A percentile compares a stretch with the other conserved stretches of the same genome.
These are phyloP conservation scores for Haemorhous mexicanus DNA, from an alignment of 2,113 vertebrate genomes.

Conservation along the genomic window DNA sequence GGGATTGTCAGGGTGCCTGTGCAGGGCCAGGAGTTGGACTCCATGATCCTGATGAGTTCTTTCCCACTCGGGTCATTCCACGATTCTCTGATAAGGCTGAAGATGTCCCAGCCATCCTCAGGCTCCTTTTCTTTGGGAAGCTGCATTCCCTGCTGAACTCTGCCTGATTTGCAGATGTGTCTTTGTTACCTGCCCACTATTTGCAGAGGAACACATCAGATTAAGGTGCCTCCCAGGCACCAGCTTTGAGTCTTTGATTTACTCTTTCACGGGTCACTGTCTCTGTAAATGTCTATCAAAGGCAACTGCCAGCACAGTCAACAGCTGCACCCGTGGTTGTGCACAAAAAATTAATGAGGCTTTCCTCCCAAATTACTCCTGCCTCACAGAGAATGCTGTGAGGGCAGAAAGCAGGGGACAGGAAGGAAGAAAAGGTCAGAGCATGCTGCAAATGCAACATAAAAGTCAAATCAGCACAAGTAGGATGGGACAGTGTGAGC, in stretches of 20 bases:
- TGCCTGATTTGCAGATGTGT: not conserved
- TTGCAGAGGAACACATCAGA: not conserved
- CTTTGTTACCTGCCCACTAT: not conserved
- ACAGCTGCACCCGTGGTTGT: not conserved
- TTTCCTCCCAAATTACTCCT: not conserved
- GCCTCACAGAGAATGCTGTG: not conserved
- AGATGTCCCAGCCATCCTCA: not conserved
- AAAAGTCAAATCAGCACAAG: not conserved
- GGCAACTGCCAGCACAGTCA: not conserved
- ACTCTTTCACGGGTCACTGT: slow-evolving; percentile 14
- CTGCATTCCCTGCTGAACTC: not conserved
- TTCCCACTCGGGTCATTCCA: not conserved
- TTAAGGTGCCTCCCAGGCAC: not conserved
- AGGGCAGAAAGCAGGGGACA: not conserved
- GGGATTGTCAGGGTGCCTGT: not conserved
- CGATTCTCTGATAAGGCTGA: not conserved
- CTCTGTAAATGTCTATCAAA: slow-evolving; percentile 12
- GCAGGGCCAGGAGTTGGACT: not conserved
- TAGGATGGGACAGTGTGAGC: not conserved
- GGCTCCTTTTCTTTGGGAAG: not conserved
- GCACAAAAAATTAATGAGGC: not conserved
- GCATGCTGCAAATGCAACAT: not conserved
- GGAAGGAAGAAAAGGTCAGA: not conserved
- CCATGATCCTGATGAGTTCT: not conserved
- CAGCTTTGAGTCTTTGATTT: slow-evolving; percentile 1